Evolutionary conservation across 1,140 invertebrate genomes (phyloP), one percentile per base, ranked within the genome.

Genomic region (Myzus persicae): DNA sequence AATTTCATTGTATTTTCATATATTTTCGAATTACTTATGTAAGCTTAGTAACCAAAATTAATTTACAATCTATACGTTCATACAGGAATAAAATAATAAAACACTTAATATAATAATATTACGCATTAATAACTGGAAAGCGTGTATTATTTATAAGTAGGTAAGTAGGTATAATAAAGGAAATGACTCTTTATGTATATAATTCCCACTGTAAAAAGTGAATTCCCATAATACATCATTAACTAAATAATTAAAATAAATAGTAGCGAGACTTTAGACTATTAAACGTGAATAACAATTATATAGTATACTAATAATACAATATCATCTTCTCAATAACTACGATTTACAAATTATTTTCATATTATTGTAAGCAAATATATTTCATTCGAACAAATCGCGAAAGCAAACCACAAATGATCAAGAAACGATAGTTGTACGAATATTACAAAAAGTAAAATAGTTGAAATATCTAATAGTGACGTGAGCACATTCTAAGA

Each of bases 191-290:
- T 31, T 31, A 8, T 76, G n/a, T 18, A n/a, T 14, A 76, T 18
- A n/a, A n/a, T 76, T 76, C 31, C 59, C 5, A n/a, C 18, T n/a
- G n/a, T 76, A n/a, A n/a, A 18, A 14, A 1, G 18, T n/a, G 5
- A 31, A 76, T 76, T 76, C 18, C 31, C n/a, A n/a, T 76, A n/a
- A 36, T 76, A 76, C 18, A 76, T 76, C 31, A 76, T 76, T 76
- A 67, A 67, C n/a, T 67, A 76, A 76, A 76, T n/a, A 76, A 4
- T 76, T 76, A 76, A 76, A n/a, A 76, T 76, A 76, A 76, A 76
- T 76, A 67, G 24, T 67, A 76, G n/a, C 59, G 36, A 76, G 31
- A 76, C 59, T 76, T 67, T 67, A n/a, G 3, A 67, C 59, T 67
- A 67, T 67, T 76, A 76, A n/a, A 18, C 11, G 31, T 67, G 31